phyloP scores from a whole-genome alignment of 37 sponge, comb jelly and placozoan species.

The Corticium candelabrum region DNA sequence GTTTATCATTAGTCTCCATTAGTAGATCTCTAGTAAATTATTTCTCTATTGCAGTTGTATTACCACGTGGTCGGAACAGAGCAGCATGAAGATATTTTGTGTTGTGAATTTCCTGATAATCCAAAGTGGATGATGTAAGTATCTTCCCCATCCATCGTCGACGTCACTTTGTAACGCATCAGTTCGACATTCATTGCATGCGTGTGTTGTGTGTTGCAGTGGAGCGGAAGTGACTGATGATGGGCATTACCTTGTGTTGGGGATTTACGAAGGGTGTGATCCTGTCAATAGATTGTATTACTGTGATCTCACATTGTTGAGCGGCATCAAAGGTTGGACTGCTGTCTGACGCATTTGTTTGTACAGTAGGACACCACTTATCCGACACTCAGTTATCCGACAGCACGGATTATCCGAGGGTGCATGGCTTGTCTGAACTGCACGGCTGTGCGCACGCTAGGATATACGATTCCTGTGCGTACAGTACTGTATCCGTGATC shows the following conservation, averaged over 20 bases:
- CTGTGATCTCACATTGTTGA: constrained; percentile 36
- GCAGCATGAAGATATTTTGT: constrained; percentile 70
- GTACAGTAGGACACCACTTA: background rate
- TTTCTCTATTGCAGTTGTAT: constrained; percentile 41
- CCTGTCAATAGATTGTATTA: constrained; percentile 71
- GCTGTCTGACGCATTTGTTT: background rate
- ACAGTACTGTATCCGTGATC: no score
- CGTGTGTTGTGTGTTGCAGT: constrained; percentile 9
- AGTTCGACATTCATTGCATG: no score
- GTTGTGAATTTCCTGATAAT: constrained; percentile 66
- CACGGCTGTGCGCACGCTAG: no score
- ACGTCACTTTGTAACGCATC: no score
- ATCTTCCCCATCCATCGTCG: background rate
- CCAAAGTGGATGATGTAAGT: constrained; percentile 78
- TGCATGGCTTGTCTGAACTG: no score
- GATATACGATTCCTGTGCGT: no score
- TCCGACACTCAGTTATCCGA: no score
- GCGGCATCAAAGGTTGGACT: constrained; percentile 19
- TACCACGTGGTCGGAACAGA: constrained; percentile 62
- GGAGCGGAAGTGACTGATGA: constrained; percentile 63
- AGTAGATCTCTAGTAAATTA: no score
- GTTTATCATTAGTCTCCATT: no score
- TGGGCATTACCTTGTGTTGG: constrained; percentile 62
- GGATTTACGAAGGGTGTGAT: constrained; percentile 55
- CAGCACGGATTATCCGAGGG: no score